A percentile compares a stretch with the other conserved stretches of the same genome.
Conservation (phyloP, 2,888 invertebrate genomes). For the Leistus spinibarbis region DNA sequence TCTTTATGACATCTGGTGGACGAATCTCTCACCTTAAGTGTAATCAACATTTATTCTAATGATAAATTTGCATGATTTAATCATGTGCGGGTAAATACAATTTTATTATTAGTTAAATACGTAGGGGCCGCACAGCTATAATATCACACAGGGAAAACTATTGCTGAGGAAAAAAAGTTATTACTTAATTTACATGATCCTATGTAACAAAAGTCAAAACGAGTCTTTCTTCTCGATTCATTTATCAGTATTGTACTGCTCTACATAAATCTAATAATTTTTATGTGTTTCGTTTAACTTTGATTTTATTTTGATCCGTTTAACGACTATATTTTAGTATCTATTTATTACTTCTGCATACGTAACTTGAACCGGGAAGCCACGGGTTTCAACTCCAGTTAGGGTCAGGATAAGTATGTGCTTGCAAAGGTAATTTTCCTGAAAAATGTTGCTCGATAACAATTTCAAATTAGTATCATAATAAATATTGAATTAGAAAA, state of each 20-base stretch:
- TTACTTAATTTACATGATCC: not conserved
- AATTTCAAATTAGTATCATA: not conserved
- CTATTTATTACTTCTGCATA: not conserved
- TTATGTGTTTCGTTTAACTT: not conserved
- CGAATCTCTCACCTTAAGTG: not conserved
- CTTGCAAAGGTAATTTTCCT: too few relatives aligned
- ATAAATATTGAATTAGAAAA: too few relatives aligned
- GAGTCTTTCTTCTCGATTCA: not conserved
- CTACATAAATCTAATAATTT: not conserved
- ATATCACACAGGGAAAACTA: not conserved
- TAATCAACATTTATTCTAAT: not conserved
- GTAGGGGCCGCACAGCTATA: not conserved
- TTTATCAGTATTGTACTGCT: not conserved
- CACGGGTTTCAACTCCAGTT: not conserved
- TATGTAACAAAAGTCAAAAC: not conserved
- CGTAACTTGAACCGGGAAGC: not conserved
- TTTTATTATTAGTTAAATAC: not conserved
- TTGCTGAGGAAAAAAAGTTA: not conserved
- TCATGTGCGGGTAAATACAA: not conserved
- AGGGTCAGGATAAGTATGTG: not conserved
- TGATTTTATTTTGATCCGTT: not conserved
- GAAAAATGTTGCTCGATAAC: not conserved
- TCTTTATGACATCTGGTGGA: slow-evolving; percentile 28
- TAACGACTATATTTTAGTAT: not conserved
- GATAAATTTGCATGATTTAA: not conserved